A percentile compares a stretch with the other conserved stretches of the same genome.
Evolutionary conservation across 1,140 invertebrate species (phyloP).

Genomic region (Cherax quadricarinatus): DNA sequence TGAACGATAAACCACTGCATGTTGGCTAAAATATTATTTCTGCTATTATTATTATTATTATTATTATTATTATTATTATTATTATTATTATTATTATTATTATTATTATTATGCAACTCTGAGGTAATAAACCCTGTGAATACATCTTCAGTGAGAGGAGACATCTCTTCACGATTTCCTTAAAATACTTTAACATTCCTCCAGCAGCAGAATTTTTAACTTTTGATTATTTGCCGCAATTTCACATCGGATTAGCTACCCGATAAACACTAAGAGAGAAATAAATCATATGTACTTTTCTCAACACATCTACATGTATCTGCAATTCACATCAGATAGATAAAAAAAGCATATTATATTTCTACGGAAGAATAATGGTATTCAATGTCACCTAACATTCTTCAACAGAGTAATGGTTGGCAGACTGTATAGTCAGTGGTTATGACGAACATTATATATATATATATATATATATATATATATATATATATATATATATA

Average conservation of each 20-base stretch:
- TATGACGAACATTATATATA: slow-evolving; percentile 18
- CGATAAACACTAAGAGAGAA: slow-evolving; percentile 31
- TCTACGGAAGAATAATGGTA: slow-evolving; percentile 56
- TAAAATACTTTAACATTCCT: neutral
- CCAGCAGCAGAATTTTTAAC: neutral
- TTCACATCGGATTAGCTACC: slow-evolving; percentile 43
- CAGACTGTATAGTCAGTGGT: neutral
- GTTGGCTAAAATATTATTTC: too few relatives aligned
- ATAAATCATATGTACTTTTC: slow-evolving; percentile 26
- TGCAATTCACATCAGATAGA: slow-evolving; percentile 64
- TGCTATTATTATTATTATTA: too few relatives aligned
- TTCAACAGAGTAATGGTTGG: neutral
- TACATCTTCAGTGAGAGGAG: neutral
- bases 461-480: slow-evolving; percentile 3
- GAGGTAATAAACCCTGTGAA: slow-evolving; percentile 4
- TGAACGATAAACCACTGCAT: too few relatives aligned
- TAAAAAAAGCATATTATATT: slow-evolving; percentile 49
- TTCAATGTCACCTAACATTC: slow-evolving; percentile 26
- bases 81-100: too few relatives aligned
- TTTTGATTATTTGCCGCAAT: slow-evolving; percentile 64
- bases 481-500: neutral
- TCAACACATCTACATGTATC: slow-evolving; percentile 53
- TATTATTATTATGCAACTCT: neutral
- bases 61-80: too few relatives aligned
- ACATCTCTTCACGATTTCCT: neutral